These are phyloP conservation scores for Gracilinanus agilis DNA, from an alignment of 2,113 vertebrate species.

Conservation along the genomic window DNA sequence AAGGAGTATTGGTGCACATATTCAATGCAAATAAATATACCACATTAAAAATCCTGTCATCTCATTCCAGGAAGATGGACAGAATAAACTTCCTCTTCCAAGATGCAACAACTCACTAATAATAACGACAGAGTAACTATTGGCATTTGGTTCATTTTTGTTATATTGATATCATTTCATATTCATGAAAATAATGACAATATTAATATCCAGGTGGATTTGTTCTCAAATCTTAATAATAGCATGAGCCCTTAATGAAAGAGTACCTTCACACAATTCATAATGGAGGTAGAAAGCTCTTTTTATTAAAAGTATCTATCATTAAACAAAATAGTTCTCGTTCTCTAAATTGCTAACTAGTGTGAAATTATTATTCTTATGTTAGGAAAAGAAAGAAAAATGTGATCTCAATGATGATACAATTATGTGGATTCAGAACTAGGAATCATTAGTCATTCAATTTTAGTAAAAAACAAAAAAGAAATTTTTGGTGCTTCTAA, in stretches of 20 bases:
- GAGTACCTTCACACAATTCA: neutral
- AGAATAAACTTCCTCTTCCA: neutral
- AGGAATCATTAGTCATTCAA: neutral
- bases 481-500: no score
- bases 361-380: constrained; percentile 13
- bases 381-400: neutral
- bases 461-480: neutral
- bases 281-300: constrained; percentile 7
- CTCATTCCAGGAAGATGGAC: neutral
- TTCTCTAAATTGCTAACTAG: neutral
- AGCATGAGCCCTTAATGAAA: constrained; percentile 11
- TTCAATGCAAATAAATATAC: neutral
- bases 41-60: neutral
- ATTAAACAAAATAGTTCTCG: constrained; percentile 22
- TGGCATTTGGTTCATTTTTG: neutral
- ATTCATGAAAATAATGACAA: constrained; percentile 24
- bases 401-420: neutral
- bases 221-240: constrained; percentile 11
- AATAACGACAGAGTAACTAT: neutral
- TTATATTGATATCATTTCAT: neutral
- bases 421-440: neutral
- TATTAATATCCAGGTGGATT: neutral
- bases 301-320: neutral
- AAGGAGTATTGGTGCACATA: neutral
- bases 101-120: neutral